These are phyloP conservation scores for Otolemur garnettii DNA, from an alignment of 2,113 vertebrate species.

Conservation along the genomic window DNA sequence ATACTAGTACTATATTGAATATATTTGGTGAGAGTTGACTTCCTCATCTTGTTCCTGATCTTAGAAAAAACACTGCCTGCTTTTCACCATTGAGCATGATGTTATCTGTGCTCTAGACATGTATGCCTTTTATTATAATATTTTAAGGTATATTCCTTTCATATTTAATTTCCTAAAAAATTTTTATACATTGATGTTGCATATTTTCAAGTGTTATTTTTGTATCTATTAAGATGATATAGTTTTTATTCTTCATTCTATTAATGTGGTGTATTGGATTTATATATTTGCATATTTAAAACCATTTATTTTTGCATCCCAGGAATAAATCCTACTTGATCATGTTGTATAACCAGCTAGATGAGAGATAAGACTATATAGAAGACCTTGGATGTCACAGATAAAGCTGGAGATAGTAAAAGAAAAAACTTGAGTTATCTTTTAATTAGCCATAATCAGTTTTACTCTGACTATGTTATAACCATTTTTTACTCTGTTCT, in stretches of 20 bases:
- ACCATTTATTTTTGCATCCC: neutral
- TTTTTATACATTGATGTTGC: neutral
- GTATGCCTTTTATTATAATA: neutral
- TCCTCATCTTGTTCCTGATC: neutral
- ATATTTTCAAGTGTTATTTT: neutral
- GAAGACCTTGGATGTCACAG: neutral
- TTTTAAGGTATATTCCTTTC: neutral
- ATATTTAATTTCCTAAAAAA: neutral
- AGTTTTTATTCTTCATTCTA: neutral
- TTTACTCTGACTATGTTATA: neutral
- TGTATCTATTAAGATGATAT: neutral
- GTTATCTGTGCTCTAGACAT: neutral
- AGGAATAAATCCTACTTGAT: neutral
- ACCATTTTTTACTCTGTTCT: neutral
- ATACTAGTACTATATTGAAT: neutral
- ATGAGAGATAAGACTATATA: neutral
- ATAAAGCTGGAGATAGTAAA: neutral
- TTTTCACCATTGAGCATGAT: neutral
- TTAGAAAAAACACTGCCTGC: neutral
- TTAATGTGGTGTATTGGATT: neutral
- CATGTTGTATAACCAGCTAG: neutral
- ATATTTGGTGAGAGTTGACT: neutral
- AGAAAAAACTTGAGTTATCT: neutral
- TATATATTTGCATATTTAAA: neutral
- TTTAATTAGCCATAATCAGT: neutral